Evolutionary conservation across 2,888 invertebrate genomes (phyloP), one percentile per base, ranked within the genome.

Genomic region (Drosophila setosimentum): DNA sequence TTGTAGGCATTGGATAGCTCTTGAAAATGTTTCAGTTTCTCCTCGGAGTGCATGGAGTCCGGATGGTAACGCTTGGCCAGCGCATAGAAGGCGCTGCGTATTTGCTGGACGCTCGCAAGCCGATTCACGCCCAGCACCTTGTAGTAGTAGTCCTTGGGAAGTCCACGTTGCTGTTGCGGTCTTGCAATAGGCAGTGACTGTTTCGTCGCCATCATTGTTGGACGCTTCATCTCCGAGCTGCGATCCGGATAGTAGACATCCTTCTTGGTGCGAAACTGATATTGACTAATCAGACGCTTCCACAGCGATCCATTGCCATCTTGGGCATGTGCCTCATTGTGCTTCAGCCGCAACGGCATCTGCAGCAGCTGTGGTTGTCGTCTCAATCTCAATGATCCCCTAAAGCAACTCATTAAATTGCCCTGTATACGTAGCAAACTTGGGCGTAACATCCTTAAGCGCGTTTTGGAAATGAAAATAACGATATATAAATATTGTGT

Each of bases 1-100:
- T 99, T 99, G 93, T 99, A 99, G 0, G 99, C 99, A 94, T 99
- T 99, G 0, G 99, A 98, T 7, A 99, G 98, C 93, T 98, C 98
- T 93, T 99, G 99, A 74, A 93, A 93, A 45, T 90, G 90, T 32
- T 91, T 91, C 5, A 91, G 73, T 35, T 91, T 85, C 48, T 87
- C 79, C 35, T 86, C 77, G 1, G 89, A 86, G 5, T 86, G 88
- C 11, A 78, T 76, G 0, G 91, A 87, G 69, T 93, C 93, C 0
- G 93, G 93, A 72, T 93, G 93, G 74, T 88, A 92, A 35, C 92
- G 92, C 67, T 93, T 93, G 16, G 93, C 93, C 29, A 92, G 73
- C 11, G 87, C 71, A 83, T 92, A 92, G 66, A 92, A 93, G 0
- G 93, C 92, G 0, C 89, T 78, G 27, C 92, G 92, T 21, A 93